Evolutionary conservation across 2,888 invertebrate species (phyloP).

Genomic region (Zeuzera pyrina): DNA sequence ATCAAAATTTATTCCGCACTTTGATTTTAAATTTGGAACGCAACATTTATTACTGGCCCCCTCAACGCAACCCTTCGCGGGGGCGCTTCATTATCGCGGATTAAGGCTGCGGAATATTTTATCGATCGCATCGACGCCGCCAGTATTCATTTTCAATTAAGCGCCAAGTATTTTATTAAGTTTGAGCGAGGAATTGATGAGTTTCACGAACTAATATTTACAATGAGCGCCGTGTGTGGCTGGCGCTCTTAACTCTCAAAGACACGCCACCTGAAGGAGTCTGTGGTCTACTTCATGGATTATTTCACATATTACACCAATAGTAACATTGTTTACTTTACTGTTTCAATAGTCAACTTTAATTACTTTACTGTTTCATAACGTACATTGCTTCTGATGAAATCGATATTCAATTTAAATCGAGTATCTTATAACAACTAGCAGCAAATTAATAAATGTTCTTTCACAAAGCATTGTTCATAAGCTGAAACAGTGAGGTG

Average conservation of each 20-base stretch:
- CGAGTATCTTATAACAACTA: constrained; percentile 45
- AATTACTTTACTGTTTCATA: too few species aligned
- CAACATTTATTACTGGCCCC: constrained; percentile 71
- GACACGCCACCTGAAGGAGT: constrained; percentile 29
- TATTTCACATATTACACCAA: constrained; percentile 4
- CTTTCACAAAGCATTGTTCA: constrained; percentile 68
- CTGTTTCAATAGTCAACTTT: too few species aligned
- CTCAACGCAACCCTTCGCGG: constrained; percentile 64
- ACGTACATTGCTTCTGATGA: too few species aligned
- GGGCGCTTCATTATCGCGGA: constrained; percentile 69
- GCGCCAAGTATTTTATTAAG: constrained; percentile 73
- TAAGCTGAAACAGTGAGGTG: constrained; percentile 47
- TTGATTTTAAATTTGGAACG: constrained; percentile 72
- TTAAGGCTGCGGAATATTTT: constrained; percentile 71
- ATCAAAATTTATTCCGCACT: constrained; percentile 74
- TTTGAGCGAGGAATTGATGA: constrained; percentile 70
- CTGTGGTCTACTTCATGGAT: constrained; percentile 20
- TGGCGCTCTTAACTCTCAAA: constrained; percentile 18
- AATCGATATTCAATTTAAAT: constrained; percentile 69
- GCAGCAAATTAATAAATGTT: constrained; percentile 63
- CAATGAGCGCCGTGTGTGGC: constrained; percentile 58
- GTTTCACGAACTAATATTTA: constrained; percentile 72
- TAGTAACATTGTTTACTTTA: neutral
- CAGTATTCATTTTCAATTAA: constrained; percentile 74
- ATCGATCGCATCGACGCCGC: constrained; percentile 61